A percentile compares a stretch with the other conserved stretches of the same genome.
These are phyloP conservation scores for Scomber colias DNA, from an alignment of 2,113 vertebrate genomes.

Conservation along the genomic window DNA sequence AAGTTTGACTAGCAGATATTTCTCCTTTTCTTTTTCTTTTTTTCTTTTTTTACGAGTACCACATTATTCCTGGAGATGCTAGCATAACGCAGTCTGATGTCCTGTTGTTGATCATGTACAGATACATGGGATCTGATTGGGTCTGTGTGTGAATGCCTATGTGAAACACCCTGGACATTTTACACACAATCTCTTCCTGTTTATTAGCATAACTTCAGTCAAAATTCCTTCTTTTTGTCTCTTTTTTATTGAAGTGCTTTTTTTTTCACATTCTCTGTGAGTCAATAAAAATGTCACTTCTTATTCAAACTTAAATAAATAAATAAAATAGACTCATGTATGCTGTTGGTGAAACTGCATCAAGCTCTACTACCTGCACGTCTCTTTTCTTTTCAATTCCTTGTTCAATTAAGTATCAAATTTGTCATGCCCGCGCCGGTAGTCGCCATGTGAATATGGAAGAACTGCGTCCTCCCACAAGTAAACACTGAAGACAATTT, in stretches of 20 bases:
- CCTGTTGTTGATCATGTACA: too few species aligned
- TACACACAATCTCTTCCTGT: too few species aligned
- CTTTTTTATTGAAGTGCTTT: neutral
- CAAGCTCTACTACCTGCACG: neutral
- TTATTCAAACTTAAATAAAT: too few species aligned
- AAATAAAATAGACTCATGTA: neutral
- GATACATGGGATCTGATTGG: too few species aligned
- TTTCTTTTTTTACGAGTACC: neutral
- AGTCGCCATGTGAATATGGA: slow-evolving; percentile 44
- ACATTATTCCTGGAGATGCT: too few species aligned
- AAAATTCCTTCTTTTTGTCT: too few species aligned
- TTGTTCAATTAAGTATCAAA: slow-evolving; percentile 42
- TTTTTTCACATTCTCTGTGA: neutral
- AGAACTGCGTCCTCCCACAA: slow-evolving; percentile 23
- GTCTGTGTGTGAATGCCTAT: too few species aligned
- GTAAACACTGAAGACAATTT: slow-evolving; percentile 53
- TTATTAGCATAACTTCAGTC: too few species aligned
- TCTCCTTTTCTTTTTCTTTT: too few species aligned
- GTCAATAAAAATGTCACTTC: neutral
- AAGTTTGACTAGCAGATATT: too few species aligned
- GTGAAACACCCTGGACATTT: neutral
- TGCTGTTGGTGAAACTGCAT: neutral
- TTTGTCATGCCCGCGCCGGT: slow-evolving; percentile 11
- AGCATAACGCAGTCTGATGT: too few species aligned
- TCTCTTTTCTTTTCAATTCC: slow-evolving; percentile 14